Evolutionary conservation across 1,140 invertebrate genomes (phyloP).

Genomic region (Asbolus verrucosus): DNA sequence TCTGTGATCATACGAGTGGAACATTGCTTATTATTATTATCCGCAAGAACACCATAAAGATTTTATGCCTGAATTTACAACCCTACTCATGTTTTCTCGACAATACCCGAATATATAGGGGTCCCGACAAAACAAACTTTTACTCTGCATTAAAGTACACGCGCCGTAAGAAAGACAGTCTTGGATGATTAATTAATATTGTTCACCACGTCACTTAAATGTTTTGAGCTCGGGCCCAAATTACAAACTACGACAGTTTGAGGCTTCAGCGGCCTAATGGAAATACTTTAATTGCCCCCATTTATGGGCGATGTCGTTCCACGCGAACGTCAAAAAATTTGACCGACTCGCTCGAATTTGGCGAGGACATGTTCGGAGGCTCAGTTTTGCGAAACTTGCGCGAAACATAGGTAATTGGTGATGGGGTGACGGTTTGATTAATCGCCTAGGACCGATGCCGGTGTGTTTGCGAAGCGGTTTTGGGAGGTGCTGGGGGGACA

Average conservation of each 20-base stretch:
- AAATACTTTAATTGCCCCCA: no score
- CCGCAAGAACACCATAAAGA: conserved; percentile 41
- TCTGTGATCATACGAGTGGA: conserved; percentile 23
- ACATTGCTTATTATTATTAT: conserved; percentile 43
- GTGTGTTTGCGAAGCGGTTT: conserved; percentile 25
- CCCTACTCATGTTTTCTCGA: conserved; percentile 24
- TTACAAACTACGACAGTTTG: no score
- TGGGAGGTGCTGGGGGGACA: conserved; percentile 3
- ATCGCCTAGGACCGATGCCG: conserved; percentile 11
- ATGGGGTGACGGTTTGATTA: conserved; percentile 27
- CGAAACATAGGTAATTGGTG: no score
- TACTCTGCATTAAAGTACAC: conserved; percentile 7
- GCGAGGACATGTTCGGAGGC: not conserved
- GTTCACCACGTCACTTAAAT: not conserved
- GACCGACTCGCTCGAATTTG: no score
- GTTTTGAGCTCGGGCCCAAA: no score
- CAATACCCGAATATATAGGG: conserved; percentile 34
- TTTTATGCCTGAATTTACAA: conserved; percentile 44
- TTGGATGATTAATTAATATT: conserved; percentile 32
- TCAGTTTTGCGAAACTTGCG: not conserved
- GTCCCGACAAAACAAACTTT: conserved; percentile 24
- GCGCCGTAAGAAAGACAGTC: conserved; percentile 19
- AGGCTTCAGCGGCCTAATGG: no score
- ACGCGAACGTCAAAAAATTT: no score
- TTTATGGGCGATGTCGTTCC: no score